phyloP scores from a whole-genome alignment of 2,113 vertebrate species.

The Sapajus apella region DNA sequence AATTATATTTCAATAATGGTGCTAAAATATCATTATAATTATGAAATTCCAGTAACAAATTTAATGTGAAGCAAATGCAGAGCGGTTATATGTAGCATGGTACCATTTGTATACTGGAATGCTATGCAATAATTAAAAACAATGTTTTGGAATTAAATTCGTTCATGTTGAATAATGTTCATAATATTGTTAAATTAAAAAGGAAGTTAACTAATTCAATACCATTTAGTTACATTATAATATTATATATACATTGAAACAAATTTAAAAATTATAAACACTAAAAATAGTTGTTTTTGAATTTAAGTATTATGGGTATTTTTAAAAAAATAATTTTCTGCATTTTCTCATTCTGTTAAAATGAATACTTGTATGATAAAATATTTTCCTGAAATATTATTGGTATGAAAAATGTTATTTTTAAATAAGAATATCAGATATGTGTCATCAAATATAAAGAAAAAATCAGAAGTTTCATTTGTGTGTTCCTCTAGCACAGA shows the following conservation, averaged over 20 bases:
- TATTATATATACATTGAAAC: neutral
- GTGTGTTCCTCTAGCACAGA: neutral
- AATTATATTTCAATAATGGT: neutral
- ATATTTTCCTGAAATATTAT: neutral
- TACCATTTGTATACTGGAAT: neutral
- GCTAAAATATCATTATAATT: neutral
- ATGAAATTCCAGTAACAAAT: neutral
- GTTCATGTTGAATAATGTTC: neutral
- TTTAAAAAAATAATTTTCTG: neutral
- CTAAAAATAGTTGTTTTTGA: neutral
- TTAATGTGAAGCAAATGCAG: neutral
- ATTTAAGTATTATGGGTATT: neutral
- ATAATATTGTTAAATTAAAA: neutral
- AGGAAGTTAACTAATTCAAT: neutral
- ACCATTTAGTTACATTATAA: neutral
- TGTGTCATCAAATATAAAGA: neutral
- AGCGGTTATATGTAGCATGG: neutral
- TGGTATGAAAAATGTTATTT: neutral
- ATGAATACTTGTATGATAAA: neutral
- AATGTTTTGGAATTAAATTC: neutral
- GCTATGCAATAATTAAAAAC: neutral
- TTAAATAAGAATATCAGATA: neutral
- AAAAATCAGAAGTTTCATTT: neutral
- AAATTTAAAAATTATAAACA: neutral
- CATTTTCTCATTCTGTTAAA: neutral